Evolutionary conservation across 2,113 vertebrate species (phyloP).

Genomic region (Falcunculus frontatus): DNA sequence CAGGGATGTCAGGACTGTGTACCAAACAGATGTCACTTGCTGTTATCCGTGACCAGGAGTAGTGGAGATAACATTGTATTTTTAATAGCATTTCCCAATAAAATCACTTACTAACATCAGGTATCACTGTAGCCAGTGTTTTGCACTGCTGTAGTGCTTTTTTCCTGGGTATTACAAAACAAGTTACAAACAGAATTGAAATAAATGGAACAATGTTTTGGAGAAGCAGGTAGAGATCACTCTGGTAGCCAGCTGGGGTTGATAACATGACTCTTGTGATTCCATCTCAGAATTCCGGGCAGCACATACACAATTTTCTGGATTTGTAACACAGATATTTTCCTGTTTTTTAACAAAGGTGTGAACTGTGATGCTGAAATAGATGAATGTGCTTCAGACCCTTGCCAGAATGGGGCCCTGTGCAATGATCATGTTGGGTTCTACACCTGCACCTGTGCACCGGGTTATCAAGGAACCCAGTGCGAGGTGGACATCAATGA

Average conservation of each 20-base stretch:
- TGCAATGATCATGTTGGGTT: slow-evolving; percentile 82
- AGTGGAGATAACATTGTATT: neutral
- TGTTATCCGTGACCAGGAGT: neutral
- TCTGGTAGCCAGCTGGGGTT: neutral
- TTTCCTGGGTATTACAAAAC: neutral
- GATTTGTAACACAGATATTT: neutral
- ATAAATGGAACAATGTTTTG: neutral
- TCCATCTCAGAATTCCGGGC: neutral
- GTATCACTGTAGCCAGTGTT: neutral
- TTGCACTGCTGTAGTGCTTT: neutral
- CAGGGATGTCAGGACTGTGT: neutral
- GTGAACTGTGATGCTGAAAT: slow-evolving; percentile 88
- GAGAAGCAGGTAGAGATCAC: neutral
- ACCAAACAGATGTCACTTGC: neutral
- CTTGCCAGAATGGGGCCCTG: slow-evolving; percentile 86
- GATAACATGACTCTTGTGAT: neutral
- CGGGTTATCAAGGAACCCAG: slow-evolving; percentile 78
- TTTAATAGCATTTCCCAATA: neutral
- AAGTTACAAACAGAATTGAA: neutral
- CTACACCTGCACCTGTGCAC: slow-evolving; percentile 83
- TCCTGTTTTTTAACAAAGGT: slow-evolving; percentile 68
- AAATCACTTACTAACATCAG: neutral
- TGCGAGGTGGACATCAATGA: slow-evolving; percentile 89
- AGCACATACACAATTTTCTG: neutral
- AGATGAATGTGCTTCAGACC: slow-evolving; percentile 83